Evolutionary conservation across 2,797 vertebrate species (phyloP).

Genomic region (Cossypha polioptera): DNA sequence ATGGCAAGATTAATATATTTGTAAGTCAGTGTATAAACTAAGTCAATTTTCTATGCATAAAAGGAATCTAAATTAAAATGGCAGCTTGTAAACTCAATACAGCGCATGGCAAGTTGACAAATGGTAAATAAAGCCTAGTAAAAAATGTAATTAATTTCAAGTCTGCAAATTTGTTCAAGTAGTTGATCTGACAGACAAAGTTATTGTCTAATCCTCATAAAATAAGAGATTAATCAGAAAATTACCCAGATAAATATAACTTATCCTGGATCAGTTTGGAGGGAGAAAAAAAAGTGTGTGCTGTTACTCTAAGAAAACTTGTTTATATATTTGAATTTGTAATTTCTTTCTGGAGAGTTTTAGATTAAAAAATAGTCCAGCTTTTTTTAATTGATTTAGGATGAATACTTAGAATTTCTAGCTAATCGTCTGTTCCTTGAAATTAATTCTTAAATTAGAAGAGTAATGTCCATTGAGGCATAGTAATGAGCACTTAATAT

Average conservation of each 20-base stretch:
- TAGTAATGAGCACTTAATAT: neutral
- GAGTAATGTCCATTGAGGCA: neutral
- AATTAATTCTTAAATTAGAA: neutral
- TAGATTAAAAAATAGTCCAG: neutral
- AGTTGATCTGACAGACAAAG: neutral
- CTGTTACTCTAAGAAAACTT: neutral
- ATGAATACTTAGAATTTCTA: neutral
- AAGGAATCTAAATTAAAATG: conserved; percentile 4
- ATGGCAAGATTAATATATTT: neutral
- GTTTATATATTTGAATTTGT: neutral
- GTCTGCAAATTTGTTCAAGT: neutral
- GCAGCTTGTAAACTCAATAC: neutral
- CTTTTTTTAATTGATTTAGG: neutral
- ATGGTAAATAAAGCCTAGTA: neutral
- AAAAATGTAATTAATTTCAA: neutral
- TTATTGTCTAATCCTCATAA: neutral
- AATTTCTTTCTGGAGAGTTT: neutral
- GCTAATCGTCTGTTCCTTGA: neutral
- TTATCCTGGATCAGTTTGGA: neutral
- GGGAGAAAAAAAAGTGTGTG: accelerated
- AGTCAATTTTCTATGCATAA: neutral
- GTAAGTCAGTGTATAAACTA: neutral
- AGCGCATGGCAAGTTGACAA: neutral
- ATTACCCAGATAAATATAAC: neutral
- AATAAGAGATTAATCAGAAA: neutral